phyloP scores from a whole-genome alignment of 2,888 invertebrate genomes.

The Chymomyza procnemis region DNA sequence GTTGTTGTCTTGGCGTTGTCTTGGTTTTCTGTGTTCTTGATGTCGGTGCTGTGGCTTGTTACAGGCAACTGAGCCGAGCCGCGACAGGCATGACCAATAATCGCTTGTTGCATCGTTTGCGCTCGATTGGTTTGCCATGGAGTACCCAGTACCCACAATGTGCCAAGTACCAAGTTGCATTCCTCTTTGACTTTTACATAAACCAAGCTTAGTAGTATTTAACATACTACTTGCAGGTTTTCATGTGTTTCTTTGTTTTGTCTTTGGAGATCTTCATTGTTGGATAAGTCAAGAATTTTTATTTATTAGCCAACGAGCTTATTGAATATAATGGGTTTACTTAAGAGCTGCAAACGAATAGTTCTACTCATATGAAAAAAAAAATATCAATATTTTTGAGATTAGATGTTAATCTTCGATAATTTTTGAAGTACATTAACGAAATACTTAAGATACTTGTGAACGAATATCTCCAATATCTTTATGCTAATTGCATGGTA shows the following conservation, averaged over 20 bases:
- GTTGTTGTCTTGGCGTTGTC: not conserved
- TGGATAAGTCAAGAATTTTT: not conserved
- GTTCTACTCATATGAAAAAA: too few species aligned
- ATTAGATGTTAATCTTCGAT: too few species aligned
- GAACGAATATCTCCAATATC: too few species aligned
- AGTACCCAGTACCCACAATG: constrained; percentile 12
- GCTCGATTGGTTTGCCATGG: not conserved
- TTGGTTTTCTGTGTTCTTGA: not conserved
- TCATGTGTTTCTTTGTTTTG: not conserved
- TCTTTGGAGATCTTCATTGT: not conserved
- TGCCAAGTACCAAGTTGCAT: constrained; percentile 38
- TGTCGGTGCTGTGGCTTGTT: constrained; percentile 38
- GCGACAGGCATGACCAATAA: constrained; percentile 44
- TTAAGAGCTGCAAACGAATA: too few species aligned
- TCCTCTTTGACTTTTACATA: constrained; percentile 3
- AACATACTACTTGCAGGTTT: not conserved
- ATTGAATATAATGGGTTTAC: not conserved
- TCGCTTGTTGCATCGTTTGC: constrained; percentile 25
- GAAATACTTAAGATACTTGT: too few species aligned
- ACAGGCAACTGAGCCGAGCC: constrained; percentile 33
- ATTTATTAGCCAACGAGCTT: not conserved
- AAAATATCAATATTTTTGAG: too few species aligned
- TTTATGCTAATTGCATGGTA: too few species aligned
- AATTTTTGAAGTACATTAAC: too few species aligned
- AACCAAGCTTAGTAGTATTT: not conserved